These are phyloP conservation scores for Drosophila siamana DNA, from an alignment of 2,888 invertebrate genomes.

Conservation along the genomic window DNA sequence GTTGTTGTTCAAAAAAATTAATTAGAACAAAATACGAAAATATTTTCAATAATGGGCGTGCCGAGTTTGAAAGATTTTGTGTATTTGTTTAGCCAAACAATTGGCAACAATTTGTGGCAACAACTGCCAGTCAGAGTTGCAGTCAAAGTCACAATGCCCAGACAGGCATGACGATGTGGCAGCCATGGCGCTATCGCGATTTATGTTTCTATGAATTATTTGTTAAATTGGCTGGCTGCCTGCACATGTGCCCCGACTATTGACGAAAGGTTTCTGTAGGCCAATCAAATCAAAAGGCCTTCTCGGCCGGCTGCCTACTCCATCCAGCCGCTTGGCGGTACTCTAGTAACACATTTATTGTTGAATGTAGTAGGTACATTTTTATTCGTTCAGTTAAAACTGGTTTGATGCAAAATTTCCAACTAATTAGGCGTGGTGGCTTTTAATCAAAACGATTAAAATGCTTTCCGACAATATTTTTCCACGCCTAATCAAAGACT, in stretches of 20 bases:
- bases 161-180: conserved; percentile 61
- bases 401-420: conserved; percentile 65
- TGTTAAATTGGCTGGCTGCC: conserved; percentile 78
- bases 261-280: conserved; percentile 67
- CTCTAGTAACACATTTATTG: conserved; percentile 3
- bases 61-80: conserved; percentile 49
- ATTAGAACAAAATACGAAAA: conserved; percentile 78
- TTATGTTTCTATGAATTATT: conserved; percentile 80
- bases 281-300: conserved; percentile 51
- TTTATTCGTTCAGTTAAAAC: conserved; percentile 30
- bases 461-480: conserved; percentile 81
- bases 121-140: conserved; percentile 57
- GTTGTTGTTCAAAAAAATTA: conserved; percentile 65
- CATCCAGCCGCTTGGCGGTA: conserved; percentile 6
- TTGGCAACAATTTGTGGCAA: conserved; percentile 77
- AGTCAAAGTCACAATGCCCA: conserved; percentile 56
- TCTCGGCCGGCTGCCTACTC: conserved; percentile 1
- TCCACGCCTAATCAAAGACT: conserved; percentile 81
- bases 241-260: conserved; percentile 64
- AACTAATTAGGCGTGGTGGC: conserved; percentile 81
- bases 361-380: background rate
- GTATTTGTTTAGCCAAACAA: conserved; percentile 77
- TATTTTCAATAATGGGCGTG: conserved; percentile 80
- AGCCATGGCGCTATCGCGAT: conserved; percentile 73
- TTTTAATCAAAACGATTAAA: conserved; percentile 81